Evolutionary conservation across 2,797 vertebrate genomes (phyloP), one percentile per base, ranked within the genome.

Genomic region (Schizopygopsis malacanthus): DNA sequence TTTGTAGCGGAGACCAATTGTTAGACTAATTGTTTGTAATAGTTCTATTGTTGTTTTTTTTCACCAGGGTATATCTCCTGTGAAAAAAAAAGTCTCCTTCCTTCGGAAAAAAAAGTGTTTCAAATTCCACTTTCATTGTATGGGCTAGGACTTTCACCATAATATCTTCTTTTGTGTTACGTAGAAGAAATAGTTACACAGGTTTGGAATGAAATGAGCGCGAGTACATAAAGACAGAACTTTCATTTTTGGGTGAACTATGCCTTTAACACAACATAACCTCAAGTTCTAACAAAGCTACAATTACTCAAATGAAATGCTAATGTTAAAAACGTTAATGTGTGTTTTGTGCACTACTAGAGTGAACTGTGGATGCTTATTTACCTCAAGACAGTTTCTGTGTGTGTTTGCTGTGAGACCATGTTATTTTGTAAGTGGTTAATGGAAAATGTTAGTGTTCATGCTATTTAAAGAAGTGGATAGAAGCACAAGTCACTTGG

Each of bases 401-500:
- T 39, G 61, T 75, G 52, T 81, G 83, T 76, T 41, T 25, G 16
- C 56, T 33, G 54, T 78, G 16, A 63, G 54, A 52, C 25, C 0
- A 73, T 84, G 79, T 90, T 43, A 79, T 88, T 85, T 88, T 88
- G 81, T 73, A 76, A 76, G 84, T 41, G 70, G 22, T 33, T 20
- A 28, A 22, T 73, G 59, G 69, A 61, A 67, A 77, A 39, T 84
- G 75, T 84, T 75, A 63, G 50, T 63, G 37, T 88, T 88, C 75
- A 80, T 45, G 54, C 61, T 86, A 79, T 77, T 70, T 41, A 75
- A 87, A 86, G 69, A 86, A 86, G 61, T 65, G 37, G 80, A 86
- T 78, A 47, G 16, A 43, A 25, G 2, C 65, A 82, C 65, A 41
- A 65, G 65, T 82, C 43, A 80, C 73, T 54, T 69, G 78, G 63